Evolutionary conservation across 2,797 vertebrate species (phyloP), one percentile per base, ranked within the genome.

Genomic region (Picus viridis): DNA sequence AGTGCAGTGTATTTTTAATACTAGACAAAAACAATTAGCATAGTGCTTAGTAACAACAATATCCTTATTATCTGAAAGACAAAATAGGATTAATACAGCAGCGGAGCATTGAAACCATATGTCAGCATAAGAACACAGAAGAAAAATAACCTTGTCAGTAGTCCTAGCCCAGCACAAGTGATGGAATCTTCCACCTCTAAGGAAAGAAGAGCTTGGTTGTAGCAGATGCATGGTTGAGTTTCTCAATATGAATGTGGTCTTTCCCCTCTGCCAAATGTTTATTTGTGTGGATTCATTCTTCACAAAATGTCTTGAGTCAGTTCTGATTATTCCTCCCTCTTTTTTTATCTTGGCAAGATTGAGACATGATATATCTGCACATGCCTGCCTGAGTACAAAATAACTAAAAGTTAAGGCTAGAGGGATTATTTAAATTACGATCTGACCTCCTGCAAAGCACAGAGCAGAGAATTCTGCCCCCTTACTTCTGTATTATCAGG

Each of bases 11-110:
- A 82, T 94, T 96, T 96, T 95, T 96, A 94, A 95, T 88, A 90
- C 64, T 86, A 95, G 92, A 94, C 87, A 91, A 96, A 95, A 96
- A 93, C 93, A 95, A 95, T 96, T 96, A 96, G 83, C 51, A 14
- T 94, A 86, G 54, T 86, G 92, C 91, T 96, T 96, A 83, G 91
- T 92, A 95, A 92, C 91, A 94, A 91, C 89, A 89, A 69, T 94
- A 90, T 86, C 86, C 93, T 85, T 95, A 92, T 95, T 96, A 94
- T 95, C 80, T 86, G 71, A 93, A 88, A 95, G 95, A 93, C 92
- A 83, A 91, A 96, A 96, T 62, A 86, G 92, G 86, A 96, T 95
- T 96, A 92, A 95, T 95, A 49, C 45, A 69, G 58, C 74, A 79
- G 65, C 83, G 86, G 92, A 86, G 34, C 88, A 77, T 11, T 74